Conservation (phyloP, 2,797 vertebrate genomes). For the Steatocranus sp. region DNA sequence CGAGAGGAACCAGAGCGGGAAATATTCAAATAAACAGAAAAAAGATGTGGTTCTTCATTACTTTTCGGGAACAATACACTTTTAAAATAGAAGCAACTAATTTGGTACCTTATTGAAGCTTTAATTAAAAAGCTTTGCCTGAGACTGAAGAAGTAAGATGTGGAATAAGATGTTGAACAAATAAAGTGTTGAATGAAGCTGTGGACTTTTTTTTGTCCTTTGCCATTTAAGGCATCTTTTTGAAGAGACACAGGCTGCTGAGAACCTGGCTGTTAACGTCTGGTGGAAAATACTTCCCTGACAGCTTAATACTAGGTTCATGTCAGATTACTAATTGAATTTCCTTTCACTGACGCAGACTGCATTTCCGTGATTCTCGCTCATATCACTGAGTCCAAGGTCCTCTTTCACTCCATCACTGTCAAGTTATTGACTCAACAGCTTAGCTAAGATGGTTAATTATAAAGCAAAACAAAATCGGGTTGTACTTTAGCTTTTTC, state of each 20-base stretch:
- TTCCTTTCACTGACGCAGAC: conserved; percentile 61
- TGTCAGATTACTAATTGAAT: conserved; percentile 65
- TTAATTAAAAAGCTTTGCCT: background rate
- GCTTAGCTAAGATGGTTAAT: background rate
- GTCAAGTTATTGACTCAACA: background rate
- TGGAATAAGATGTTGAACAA: background rate
- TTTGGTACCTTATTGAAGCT: background rate
- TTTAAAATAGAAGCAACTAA: background rate
- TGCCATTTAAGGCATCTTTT: conserved; percentile 30
- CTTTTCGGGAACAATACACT: background rate
- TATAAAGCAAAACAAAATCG: background rate
- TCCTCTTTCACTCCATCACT: background rate
- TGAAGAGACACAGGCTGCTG: conserved; percentile 48
- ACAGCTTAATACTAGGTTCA: conserved; percentile 67
- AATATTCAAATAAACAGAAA: background rate
- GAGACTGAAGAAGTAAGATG: conserved; percentile 24
- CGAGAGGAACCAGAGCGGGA: conserved; percentile 18
- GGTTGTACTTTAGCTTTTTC: background rate
- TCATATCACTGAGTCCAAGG: background rate
- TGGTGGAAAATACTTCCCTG: conserved; percentile 66
- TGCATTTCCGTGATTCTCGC: conserved; percentile 32
- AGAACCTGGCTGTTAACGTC: conserved; percentile 48
- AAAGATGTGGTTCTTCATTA: background rate
- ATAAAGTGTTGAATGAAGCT: conserved; percentile 4
- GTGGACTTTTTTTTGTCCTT: conserved; percentile 5